Evolutionary conservation across 1,140 invertebrate genomes (phyloP).

Genomic region (Zaprionus tsacasi): DNA sequence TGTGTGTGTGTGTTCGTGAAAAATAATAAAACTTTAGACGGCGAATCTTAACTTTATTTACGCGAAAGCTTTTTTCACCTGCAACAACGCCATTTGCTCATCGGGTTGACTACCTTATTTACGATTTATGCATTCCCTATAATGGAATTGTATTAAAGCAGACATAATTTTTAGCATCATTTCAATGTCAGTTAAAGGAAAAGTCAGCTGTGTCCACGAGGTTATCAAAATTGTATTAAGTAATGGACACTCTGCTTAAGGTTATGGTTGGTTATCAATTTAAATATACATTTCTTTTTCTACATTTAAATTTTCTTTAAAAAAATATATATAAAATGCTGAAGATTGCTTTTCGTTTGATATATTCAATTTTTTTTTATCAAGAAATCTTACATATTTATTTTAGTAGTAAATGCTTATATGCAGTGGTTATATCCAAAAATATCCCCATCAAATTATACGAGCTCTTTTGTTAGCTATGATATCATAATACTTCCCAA

Average conservation of each 20-base stretch:
- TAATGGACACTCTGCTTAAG: not conserved
- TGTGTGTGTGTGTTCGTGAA: not conserved
- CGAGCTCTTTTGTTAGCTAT: too few relatives aligned
- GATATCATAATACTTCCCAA: too few relatives aligned
- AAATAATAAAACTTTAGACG: conserved; percentile 42
- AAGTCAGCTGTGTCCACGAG: not conserved
- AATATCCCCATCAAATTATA: too few relatives aligned
- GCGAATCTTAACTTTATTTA: conserved; percentile 20
- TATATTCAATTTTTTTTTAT: too few relatives aligned
- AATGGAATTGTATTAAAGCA: not conserved
- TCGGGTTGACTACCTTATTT: conserved; percentile 7
- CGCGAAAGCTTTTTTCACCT: not conserved
- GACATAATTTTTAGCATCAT: not conserved
- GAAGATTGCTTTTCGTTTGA: too few relatives aligned
- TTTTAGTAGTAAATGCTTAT: too few relatives aligned
- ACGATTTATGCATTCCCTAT: not conserved
- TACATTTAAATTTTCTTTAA: too few relatives aligned
- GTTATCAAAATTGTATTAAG: not conserved
- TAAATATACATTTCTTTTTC: not conserved
- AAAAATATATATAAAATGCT: too few relatives aligned
- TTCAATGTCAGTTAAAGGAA: not conserved
- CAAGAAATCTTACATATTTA: too few relatives aligned
- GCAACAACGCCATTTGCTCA: conserved; percentile 12
- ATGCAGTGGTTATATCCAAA: too few relatives aligned
- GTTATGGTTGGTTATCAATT: not conserved